Percentiles rank a stretch among this genome's conserved stretches.
Conservation (phyloP, 1,140 invertebrate genomes). For the Atta colombica region DNA sequence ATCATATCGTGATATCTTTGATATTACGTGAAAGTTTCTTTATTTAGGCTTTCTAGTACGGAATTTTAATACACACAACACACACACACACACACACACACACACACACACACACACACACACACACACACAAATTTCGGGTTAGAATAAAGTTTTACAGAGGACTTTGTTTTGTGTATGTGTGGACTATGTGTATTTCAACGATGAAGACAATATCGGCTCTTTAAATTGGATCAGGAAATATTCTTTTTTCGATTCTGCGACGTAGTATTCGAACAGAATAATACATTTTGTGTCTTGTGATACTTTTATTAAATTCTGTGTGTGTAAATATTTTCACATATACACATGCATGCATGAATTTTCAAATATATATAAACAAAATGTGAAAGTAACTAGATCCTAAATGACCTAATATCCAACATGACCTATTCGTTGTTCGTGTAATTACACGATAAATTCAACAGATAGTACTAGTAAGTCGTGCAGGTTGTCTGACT, state of each 20-base stretch:
- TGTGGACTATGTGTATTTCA: background rate
- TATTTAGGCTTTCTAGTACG: background rate
- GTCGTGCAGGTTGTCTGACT: too few relatives aligned
- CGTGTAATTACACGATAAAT: too few relatives aligned
- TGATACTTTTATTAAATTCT: conserved; percentile 6
- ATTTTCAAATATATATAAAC: conserved; percentile 9
- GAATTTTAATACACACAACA: conserved; percentile 16
- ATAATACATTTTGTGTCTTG: background rate
- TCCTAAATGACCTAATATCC: too few relatives aligned
- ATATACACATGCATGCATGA: background rate
- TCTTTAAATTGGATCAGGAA: conserved; percentile 42
- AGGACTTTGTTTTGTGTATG: background rate
- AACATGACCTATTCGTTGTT: too few relatives aligned
- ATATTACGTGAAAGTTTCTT: conserved; percentile 54
- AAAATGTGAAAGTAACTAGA: background rate
- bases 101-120: too few relatives aligned
- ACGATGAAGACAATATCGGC: conserved; percentile 30
- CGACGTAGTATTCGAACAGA: background rate
- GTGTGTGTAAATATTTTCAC: background rate
- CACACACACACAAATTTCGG: conserved; percentile 2
- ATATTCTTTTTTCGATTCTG: background rate
- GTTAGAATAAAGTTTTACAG: background rate
- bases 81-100: background rate
- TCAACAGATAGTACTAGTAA: too few relatives aligned
- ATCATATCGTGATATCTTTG: background rate